Evolutionary conservation across 2,797 vertebrate species (phyloP).

Genomic region (Hippoglossus hippoglossus): DNA sequence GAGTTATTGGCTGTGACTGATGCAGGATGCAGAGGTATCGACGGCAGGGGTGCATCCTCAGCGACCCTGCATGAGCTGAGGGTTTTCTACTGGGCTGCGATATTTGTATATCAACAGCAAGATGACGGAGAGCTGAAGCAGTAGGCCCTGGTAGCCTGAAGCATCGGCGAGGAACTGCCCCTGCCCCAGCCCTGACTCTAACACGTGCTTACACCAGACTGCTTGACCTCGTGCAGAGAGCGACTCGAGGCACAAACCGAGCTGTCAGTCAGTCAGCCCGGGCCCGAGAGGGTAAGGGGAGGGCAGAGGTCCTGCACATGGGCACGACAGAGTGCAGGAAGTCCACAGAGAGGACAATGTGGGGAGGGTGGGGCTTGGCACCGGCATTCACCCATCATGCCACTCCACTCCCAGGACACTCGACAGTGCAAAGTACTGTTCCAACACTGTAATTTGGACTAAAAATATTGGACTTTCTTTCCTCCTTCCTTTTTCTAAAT

Average conservation of each 20-base stretch:
- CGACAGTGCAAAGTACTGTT: slow-evolving; percentile 85
- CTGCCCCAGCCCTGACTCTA: slow-evolving; percentile 45
- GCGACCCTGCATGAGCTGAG: slow-evolving; percentile 71
- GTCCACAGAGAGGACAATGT: slow-evolving; percentile 83
- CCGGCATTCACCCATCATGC: slow-evolving; percentile 82
- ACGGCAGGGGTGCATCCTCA: slow-evolving; percentile 20
- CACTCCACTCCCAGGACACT: slow-evolving; percentile 88
- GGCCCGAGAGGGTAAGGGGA: slow-evolving; percentile 51
- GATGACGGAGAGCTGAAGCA: slow-evolving; percentile 36
- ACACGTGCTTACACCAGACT: slow-evolving; percentile 48
- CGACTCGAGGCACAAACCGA: slow-evolving; percentile 33
- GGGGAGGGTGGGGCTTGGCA: slow-evolving; percentile 86
- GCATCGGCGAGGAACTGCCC: slow-evolving; percentile 46
- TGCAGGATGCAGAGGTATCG: slow-evolving; percentile 36
- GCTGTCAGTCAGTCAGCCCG: slow-evolving; percentile 31
- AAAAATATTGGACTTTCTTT: slow-evolving; percentile 91
- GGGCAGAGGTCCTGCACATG: slow-evolving; percentile 72
- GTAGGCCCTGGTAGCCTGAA: slow-evolving; percentile 28
- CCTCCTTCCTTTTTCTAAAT: slow-evolving; percentile 86
- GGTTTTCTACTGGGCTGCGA: slow-evolving; percentile 70
- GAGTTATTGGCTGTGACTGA: slow-evolving; percentile 3
- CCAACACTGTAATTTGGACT: slow-evolving; percentile 90
- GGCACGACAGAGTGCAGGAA: slow-evolving; percentile 74
- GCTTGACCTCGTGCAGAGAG: slow-evolving; percentile 59
- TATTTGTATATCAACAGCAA: slow-evolving; percentile 68